Conservation (phyloP, 2,888 invertebrate species). For the Drosophila leonis region DNA sequence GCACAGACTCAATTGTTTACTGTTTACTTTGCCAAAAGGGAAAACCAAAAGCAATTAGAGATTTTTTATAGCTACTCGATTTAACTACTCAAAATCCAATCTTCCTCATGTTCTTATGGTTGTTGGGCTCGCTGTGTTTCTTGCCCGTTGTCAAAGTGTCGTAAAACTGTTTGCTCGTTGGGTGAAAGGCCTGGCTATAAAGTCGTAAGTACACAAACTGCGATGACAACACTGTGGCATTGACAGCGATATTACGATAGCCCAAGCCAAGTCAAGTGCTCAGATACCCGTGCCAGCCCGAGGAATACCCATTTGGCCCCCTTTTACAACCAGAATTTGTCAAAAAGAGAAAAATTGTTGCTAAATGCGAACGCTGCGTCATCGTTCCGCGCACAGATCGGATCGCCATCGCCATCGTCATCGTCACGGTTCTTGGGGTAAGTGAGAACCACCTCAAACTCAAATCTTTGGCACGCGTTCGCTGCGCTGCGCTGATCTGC, state of each 20-base stretch:
- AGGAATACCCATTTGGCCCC: conserved; percentile 2
- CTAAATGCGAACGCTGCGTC: conserved; percentile 52
- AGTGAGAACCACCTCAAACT: conserved; percentile 40
- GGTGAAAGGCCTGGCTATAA: conserved; percentile 73
- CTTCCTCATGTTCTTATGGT: conserved; percentile 23
- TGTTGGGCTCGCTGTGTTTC: conserved; percentile 26
- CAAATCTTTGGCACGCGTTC: conserved; percentile 73
- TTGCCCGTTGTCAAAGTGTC: conserved; percentile 68
- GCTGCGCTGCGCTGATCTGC: conserved; percentile 48
- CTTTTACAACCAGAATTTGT: conserved; percentile 44
- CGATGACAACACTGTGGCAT: conserved; percentile 24
- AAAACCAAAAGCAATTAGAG: conserved; percentile 66
- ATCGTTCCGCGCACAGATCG: conserved; percentile 29
- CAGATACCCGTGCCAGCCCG: background rate
- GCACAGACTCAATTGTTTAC: conserved; percentile 61
- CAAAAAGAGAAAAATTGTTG: conserved; percentile 37
- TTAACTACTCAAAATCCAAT: conserved; percentile 51
- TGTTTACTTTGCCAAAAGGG: conserved; percentile 69
- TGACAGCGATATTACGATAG: conserved; percentile 39
- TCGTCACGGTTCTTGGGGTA: conserved; percentile 48
- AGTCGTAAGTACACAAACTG: conserved; percentile 58
- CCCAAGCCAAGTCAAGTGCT: conserved; percentile 14
- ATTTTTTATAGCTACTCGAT: conserved; percentile 71
- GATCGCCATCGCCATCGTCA: conserved; percentile 32
- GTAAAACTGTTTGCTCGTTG: conserved; percentile 67